These are phyloP conservation scores for Pyrrhosoma nymphula DNA, from an alignment of 2,888 invertebrate species.

Conservation along the genomic window DNA sequence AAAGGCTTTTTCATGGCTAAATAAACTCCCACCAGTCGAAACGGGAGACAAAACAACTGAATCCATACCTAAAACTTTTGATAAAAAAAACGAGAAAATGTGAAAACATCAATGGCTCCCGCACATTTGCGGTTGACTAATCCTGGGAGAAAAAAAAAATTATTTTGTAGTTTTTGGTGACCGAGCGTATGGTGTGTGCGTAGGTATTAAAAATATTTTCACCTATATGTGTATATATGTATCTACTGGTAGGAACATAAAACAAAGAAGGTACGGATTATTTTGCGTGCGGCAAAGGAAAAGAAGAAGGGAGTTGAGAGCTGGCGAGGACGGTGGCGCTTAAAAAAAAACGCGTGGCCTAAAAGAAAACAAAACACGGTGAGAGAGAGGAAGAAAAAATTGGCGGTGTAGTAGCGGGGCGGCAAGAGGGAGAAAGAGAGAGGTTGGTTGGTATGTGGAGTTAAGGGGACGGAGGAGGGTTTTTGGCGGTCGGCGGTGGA, in stretches of 20 bases:
- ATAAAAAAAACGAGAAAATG: not conserved
- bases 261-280: not conserved
- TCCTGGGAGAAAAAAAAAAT: constrained; percentile 13
- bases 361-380: constrained; percentile 30
- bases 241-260: not conserved
- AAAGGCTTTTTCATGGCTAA: not conserved
- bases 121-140: constrained; percentile 46
- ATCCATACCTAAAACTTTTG: not conserved
- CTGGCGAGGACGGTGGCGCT: constrained; percentile 5
- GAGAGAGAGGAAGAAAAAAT: not conserved
- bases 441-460: not conserved
- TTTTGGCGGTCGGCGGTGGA: not conserved
- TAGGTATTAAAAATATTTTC: not conserved
- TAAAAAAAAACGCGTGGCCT: not conserved
- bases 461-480: not conserved
- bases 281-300: not conserved
- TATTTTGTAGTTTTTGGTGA: not conserved
- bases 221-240: not conserved
- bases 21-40: not conserved
- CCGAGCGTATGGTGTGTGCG: not conserved
- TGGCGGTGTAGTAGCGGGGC: not conserved
- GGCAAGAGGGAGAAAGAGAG: not conserved
- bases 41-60: constrained; percentile 19
- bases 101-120: constrained; percentile 40
- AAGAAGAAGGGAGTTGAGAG: not conserved